Conservation (phyloP, 2,113 vertebrate genomes). For the Irena cyanogastra region DNA sequence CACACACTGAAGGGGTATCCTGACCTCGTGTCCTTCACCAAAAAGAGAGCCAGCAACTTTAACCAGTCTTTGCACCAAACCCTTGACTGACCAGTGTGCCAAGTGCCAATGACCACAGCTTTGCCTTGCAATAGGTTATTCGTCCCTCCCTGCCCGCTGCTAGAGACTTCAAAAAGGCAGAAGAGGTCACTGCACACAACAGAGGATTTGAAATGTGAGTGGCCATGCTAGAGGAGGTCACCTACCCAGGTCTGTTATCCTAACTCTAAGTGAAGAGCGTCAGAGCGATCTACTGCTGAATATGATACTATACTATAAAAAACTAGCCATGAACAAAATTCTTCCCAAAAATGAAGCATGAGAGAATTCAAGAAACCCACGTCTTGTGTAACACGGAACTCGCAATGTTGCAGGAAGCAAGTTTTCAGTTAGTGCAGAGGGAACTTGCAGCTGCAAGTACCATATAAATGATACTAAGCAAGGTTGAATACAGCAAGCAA, state of each 20-base stretch:
- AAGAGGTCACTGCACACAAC: neutral
- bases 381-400: neutral
- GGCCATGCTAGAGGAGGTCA: neutral
- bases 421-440: neutral
- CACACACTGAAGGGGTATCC: neutral
- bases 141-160: accelerated
- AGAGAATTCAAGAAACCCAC: neutral
- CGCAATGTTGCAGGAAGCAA: neutral
- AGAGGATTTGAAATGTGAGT: neutral
- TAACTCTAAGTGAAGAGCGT: neutral
- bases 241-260: neutral
- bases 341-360: neutral
- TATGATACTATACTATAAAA: neutral
- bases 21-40: neutral
- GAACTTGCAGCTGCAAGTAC: neutral
- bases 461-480: neutral
- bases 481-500: neutral
- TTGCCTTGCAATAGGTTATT: neutral
- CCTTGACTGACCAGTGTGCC: neutral
- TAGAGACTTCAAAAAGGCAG: neutral
- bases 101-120: neutral
- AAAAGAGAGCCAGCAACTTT: neutral
- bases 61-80: neutral
- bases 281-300: neutral
- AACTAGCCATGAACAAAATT: neutral